phyloP scores from a whole-genome alignment of 1,140 invertebrate species.

The Episyrphus balteatus region DNA sequence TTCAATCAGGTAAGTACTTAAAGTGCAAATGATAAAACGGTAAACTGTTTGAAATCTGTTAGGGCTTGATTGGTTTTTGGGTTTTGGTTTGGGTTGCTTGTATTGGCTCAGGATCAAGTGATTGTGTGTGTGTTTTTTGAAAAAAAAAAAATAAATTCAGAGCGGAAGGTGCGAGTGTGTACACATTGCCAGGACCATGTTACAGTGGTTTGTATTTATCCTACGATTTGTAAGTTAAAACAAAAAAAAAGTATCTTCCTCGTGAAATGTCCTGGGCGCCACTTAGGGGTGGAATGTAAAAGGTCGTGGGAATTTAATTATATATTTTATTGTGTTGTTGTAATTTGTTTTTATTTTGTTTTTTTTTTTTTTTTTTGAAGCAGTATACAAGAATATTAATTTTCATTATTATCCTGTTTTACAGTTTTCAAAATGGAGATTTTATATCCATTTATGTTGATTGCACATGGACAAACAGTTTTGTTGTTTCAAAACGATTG shows the following conservation, averaged over 20 bases:
- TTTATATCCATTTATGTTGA: conserved; percentile 36
- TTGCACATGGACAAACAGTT: conserved; percentile 34
- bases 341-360: neutral
- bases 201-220: too few relatives aligned
- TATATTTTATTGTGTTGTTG: too few relatives aligned
- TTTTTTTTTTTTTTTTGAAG: neutral
- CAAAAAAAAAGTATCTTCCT: too few relatives aligned
- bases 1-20: conserved; percentile 27
- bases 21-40: neutral
- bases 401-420: neutral
- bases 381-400: too few relatives aligned
- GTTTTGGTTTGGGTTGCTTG: neutral
- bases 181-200: too few relatives aligned
- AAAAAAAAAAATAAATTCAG: too few relatives aligned
- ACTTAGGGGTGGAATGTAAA: too few relatives aligned
- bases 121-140: conserved; percentile 7
- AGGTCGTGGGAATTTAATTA: too few relatives aligned
- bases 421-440: conserved; percentile 35
- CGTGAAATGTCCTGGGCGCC: too few relatives aligned
- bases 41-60: neutral
- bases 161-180: too few relatives aligned
- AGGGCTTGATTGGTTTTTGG: neutral
- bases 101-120: neutral
- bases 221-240: too few relatives aligned
- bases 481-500: conserved; percentile 33